Base-by-base conservation (phyloP, 2,888 invertebrate species). In the Orthosia incerta region DNA sequence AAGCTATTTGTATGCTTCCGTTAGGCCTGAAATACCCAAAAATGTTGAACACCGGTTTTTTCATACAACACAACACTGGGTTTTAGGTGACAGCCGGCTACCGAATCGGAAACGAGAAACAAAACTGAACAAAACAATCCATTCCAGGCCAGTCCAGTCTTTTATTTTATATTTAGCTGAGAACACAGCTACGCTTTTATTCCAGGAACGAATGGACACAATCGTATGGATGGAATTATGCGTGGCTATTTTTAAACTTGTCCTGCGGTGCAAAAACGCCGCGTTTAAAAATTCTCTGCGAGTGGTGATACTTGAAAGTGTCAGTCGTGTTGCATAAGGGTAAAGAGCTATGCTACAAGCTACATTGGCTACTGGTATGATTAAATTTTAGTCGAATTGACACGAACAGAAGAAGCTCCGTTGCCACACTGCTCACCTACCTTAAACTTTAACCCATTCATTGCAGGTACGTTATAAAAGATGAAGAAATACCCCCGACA, bases 161-260 rank as follows among this genome's bases (percentile, higher is more conserved):
- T 80, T 80, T 82, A 78, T 82, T 82, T 82, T 68, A 59, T 53
- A 80, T 82, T 60, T 68, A 63, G n/a, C 45, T 59, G 67, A 56
- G 55, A 56, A 82, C 82, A 80, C 79, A 74, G 56, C 23, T 63
- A 48, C 55, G 62, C 74, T 82, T 80, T 80, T 74, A 82, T 80
- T 59, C 59, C 68, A 55, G 39, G 50, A 55, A 57, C 26, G 68
- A 71, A 67, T 59, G 57, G 63, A 57, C 39, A 56, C 57, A 60
- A 50, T 46, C 73, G 60, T 55, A 59, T 56, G 61, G 46, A 39
- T n/a, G 60, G 65, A 62, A 80, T 71, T 71, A 79, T 79, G 50
- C 81, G 45, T 50, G 15, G 23, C 18, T 39, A 39, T 57, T 62
- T 71, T 50, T 55, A 39, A 63, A 31, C n/a, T 13, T 45, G 18